Percentiles rank a stretch among this genome's conserved stretches.
Conservation (phyloP, 2,888 invertebrate species). For the Rhabditoides inermis region DNA sequence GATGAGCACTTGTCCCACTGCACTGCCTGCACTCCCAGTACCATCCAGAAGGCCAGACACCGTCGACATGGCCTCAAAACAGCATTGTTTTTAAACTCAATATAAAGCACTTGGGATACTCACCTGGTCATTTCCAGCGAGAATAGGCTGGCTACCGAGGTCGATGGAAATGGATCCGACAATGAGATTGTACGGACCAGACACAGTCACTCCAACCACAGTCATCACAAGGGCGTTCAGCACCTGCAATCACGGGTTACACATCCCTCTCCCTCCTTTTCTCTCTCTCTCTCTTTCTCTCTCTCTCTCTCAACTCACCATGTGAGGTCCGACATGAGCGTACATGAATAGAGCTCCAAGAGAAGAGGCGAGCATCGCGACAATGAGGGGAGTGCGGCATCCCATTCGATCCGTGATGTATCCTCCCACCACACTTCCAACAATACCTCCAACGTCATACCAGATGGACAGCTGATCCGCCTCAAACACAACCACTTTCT, state of each 20-base stretch:
- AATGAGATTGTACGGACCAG: constrained; percentile 56
- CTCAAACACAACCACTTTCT: constrained; percentile 7
- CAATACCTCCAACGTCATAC: constrained; percentile 58
- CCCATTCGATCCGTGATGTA: constrained; percentile 46
- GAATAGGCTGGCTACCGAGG: constrained; percentile 54
- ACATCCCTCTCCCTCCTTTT: background rate
- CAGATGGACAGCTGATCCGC: constrained; percentile 56
- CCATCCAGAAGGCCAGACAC: constrained; percentile 58
- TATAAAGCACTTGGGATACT: no score
- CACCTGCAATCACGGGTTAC: no score
- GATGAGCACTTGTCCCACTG: constrained; percentile 55
- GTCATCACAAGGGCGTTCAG: constrained; percentile 56
- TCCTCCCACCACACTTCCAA: constrained; percentile 52
- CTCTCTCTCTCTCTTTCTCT: background rate
- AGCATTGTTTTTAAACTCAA: no score
- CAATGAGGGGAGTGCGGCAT: constrained; percentile 44
- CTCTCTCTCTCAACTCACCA: background rate
- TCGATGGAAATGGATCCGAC: constrained; percentile 58
- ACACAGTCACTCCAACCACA: constrained; percentile 55
- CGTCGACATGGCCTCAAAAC: constrained; percentile 55
- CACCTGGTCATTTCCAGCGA: constrained; percentile 53
- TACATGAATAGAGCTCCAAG: constrained; percentile 41
- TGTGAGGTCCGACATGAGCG: constrained; percentile 25
- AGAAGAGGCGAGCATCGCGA: constrained; percentile 43
- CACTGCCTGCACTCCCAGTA: constrained; percentile 57